A percentile compares a stretch with the other conserved stretches of the same genome.
phyloP scores from a whole-genome alignment of 2,888 invertebrate species.

The Agonopterix alstromeriana region DNA sequence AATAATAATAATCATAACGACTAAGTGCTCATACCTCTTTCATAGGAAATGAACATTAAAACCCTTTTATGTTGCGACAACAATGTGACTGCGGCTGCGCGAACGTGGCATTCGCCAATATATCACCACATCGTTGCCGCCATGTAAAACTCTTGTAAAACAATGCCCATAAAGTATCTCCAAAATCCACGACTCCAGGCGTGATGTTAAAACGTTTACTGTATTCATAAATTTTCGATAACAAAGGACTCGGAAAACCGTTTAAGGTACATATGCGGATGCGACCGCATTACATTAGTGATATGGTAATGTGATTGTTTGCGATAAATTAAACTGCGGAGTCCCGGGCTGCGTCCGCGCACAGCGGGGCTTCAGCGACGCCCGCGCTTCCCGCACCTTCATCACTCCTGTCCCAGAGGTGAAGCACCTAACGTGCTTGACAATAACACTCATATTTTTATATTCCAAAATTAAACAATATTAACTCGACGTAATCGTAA shows the following conservation, averaged over 20 bases:
- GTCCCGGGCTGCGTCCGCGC: constrained; percentile 40
- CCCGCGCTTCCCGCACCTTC: constrained; percentile 40
- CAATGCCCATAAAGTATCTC: constrained; percentile 53
- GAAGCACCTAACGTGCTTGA: constrained; percentile 60
- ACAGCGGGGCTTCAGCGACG: constrained; percentile 58
- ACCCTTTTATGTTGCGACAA: constrained; percentile 8
- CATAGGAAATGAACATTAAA: constrained; percentile 12
- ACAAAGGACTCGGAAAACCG: constrained; percentile 70
- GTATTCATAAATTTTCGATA: constrained; percentile 67
- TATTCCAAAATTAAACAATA: constrained; percentile 13
- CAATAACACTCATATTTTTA: constrained; percentile 42
- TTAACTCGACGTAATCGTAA: constrained; percentile 17
- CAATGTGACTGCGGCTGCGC: constrained; percentile 20
- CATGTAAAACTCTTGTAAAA: constrained; percentile 44
- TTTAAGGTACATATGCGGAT: constrained; percentile 67
- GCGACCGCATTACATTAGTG: constrained; percentile 68
- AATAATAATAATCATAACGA: constrained; percentile 28
- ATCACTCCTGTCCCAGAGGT: constrained; percentile 42
- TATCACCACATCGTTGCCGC: constrained; percentile 30
- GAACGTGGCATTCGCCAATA: constrained; percentile 25
- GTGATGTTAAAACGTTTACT: constrained; percentile 56
- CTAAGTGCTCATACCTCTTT: constrained; percentile 4
- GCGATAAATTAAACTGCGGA: constrained; percentile 66
- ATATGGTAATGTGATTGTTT: constrained; percentile 75
- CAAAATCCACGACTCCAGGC: constrained; percentile 42